Evolutionary conservation across 2,113 vertebrate species (phyloP).

Genomic region (Marmota flaviventris): DNA sequence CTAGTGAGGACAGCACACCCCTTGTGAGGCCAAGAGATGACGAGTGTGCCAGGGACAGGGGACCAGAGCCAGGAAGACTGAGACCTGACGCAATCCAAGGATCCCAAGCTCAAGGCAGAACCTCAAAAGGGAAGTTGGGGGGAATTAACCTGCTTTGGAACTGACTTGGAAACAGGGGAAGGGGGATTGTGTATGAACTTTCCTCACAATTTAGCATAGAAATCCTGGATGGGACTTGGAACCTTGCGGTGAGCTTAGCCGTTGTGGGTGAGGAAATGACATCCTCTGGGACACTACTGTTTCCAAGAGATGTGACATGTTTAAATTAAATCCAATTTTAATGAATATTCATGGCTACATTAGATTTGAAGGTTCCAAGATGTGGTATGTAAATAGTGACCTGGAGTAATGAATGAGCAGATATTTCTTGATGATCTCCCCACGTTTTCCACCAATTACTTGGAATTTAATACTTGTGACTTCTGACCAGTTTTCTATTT

Average conservation of each 20-base stretch:
- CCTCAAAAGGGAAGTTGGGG: neutral
- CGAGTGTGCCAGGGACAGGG: no score
- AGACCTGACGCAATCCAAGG: neutral
- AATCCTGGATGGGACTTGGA: no score
- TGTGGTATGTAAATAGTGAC: neutral
- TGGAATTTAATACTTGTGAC: neutral
- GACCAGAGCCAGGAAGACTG: neutral
- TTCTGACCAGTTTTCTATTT: neutral
- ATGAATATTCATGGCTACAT: neutral
- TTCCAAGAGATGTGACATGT: neutral
- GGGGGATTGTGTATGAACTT: fast-evolving
- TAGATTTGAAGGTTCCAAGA: neutral
- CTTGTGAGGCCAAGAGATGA: fast-evolving
- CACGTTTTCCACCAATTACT: neutral
- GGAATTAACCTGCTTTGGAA: neutral
- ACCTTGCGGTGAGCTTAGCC: fast-evolving
- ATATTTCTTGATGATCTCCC: neutral
- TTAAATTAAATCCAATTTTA: neutral
- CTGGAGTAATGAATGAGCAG: neutral
- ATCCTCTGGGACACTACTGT: neutral
- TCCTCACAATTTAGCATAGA: neutral
- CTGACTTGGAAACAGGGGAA: neutral
- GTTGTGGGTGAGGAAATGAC: neutral
- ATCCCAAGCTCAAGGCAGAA: fast-evolving
- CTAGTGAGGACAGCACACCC: fast-evolving